Evolutionary conservation across 2,113 vertebrate genomes (phyloP).

Genomic region (Monarcha castaneiventris): DNA sequence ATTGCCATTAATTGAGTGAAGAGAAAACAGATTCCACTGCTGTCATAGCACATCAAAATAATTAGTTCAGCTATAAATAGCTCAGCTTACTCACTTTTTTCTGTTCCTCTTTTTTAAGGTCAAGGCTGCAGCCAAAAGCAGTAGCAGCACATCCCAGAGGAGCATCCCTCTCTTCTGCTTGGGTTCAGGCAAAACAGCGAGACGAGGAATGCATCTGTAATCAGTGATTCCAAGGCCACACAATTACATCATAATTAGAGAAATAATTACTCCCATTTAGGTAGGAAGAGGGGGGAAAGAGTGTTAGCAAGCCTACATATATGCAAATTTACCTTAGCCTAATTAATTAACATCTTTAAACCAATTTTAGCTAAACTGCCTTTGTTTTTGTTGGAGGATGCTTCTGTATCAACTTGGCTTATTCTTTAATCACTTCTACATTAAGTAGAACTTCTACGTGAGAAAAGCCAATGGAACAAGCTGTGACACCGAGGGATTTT

Average conservation of each 20-base stretch:
- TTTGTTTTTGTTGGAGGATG: neutral
- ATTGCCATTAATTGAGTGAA: slow-evolving; percentile 28
- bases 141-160: neutral
- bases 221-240: slow-evolving; percentile 1
- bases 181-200: neutral
- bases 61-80: slow-evolving; percentile 58
- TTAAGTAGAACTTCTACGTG: neutral
- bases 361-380: neutral
- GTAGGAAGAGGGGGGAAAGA: neutral
- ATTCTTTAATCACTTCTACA: neutral
- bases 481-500: neutral
- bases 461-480: neutral
- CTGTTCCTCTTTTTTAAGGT: slow-evolving; percentile 34
- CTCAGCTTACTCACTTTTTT: slow-evolving; percentile 39
- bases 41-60: slow-evolving; percentile 50
- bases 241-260: neutral
- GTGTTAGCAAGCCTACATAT: neutral
- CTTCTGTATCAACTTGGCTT: neutral
- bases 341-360: slow-evolving; percentile 18
- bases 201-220: neutral
- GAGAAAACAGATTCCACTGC: neutral
- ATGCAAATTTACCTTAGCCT: neutral
- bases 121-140: slow-evolving; percentile 20
- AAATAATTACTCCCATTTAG: neutral
- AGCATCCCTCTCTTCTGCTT: neutral